Evolutionary conservation across 2,888 invertebrate species (phyloP), one percentile per base, ranked within the genome.

Genomic region (Mongoloraphidia duomilia): DNA sequence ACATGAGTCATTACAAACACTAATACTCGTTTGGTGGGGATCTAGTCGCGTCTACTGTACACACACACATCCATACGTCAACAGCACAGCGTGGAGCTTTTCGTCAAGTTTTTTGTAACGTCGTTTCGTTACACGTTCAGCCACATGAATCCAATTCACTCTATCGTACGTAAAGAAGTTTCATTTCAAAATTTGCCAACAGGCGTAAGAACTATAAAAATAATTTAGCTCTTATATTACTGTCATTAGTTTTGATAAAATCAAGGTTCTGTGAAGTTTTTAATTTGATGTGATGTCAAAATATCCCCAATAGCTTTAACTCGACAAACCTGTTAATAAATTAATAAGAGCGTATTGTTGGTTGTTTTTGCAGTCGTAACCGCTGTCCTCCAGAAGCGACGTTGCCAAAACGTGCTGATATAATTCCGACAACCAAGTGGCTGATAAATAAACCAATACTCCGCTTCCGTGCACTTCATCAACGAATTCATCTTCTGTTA

Each of bases 391-490:
- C n/a, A 90, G 68, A 9, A 89, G 65, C 58, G 85, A 84, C 49
- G 76, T 76, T 0, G 83, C 77, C 5, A 92, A 70, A 2, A 93
- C 81, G 61, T 85, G 87, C 59, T 90, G 90, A 63, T 94, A 96
- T 8, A 96, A 72, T 61, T 95, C 93, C 36, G 89, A 80, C 3
- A 96, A 75, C 95, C 95, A 96, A 0, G 89, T 85, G 0, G 90
- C 89, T 0, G 94, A 93, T 9, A 95, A 74, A 62, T 93, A 96
- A 8, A 96, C 88, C 33, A 95, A 71, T 13, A 95, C 88, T 0
- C 94, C 95, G 50, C 90, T 89, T 35, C 90, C 88, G 63, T 92
- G 87, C 8, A 95, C 87, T 62, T 90, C 87, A 59, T 92, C 90
- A 2, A 93, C 86, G 63, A 95, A 95, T 65, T 91, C 85, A 52